Conservation (phyloP, 1,140 invertebrate genomes). For the Wasmannia auropunctata region DNA sequence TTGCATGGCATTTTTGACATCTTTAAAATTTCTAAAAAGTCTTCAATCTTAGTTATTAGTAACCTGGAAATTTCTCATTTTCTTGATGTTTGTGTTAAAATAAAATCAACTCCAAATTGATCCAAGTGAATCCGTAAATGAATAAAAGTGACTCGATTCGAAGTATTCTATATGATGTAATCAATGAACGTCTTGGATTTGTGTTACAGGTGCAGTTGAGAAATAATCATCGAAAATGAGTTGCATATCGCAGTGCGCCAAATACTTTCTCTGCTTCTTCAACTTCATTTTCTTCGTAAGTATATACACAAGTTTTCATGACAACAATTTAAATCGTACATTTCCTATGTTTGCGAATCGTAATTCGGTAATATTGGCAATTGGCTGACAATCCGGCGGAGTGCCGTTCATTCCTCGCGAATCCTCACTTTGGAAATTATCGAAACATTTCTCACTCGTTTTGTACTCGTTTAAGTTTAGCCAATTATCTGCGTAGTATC, state of each 20-base stretch:
- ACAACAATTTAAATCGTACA: background rate
- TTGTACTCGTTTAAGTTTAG: background rate
- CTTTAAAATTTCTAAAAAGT: background rate
- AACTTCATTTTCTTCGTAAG: slow-evolving; percentile 92
- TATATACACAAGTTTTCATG: slow-evolving; percentile 77
- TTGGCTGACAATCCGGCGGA: background rate
- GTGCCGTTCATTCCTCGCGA: background rate
- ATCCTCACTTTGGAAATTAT: background rate
- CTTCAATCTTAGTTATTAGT: background rate
- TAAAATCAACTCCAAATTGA: background rate
- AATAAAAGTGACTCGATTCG: background rate
- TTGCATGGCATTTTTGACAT: background rate
- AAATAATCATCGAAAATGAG: slow-evolving; percentile 75
- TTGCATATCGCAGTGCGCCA: slow-evolving; percentile 88
- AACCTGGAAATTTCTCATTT: background rate
- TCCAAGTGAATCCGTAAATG: background rate
- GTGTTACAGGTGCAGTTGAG: slow-evolving; percentile 73
- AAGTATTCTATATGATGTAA: background rate
- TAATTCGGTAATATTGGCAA: slow-evolving; percentile 5
- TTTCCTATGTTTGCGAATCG: slow-evolving; percentile 8
- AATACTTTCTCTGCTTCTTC: slow-evolving; percentile 91
- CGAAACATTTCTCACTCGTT: background rate
- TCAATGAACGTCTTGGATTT: slow-evolving; percentile 45
- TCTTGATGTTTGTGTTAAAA: background rate
- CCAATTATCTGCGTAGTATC: background rate